Evolutionary conservation across 2,888 invertebrate genomes (phyloP).

Genomic region (Nemotelus pantherinus): DNA sequence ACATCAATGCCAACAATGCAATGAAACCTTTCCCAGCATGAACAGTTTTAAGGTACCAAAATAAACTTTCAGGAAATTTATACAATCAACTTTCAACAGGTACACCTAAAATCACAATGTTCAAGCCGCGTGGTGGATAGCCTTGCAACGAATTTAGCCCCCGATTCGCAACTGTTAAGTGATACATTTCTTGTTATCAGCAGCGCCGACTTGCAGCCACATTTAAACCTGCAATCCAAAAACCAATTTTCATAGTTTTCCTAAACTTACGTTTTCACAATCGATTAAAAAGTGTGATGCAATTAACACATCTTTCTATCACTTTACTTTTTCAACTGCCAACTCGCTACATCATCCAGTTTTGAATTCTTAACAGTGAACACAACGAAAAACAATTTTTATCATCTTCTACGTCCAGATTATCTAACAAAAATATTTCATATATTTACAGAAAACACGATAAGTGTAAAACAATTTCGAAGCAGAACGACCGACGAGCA

Average conservation of each 20-base stretch:
- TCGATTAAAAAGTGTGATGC: too few species aligned
- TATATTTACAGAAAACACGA: conserved; percentile 32
- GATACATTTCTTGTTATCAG: conserved; percentile 7
- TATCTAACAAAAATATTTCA: conserved; percentile 17
- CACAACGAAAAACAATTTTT: not conserved
- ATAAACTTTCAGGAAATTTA: not conserved
- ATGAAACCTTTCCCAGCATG: conserved; percentile 50
- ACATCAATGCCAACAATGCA: conserved; percentile 50
- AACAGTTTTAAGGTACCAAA: conserved; percentile 51
- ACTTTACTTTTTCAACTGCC: too few species aligned
- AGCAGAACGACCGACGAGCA: not conserved
- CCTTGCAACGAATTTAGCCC: not conserved
- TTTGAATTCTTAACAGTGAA: conserved; percentile 7
- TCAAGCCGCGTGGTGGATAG: too few species aligned
- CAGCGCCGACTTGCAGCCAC: not conserved
- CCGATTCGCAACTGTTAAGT: not conserved
- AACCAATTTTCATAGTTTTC: too few species aligned
- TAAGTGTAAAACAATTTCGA: not conserved
- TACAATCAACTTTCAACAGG: conserved; percentile 1
- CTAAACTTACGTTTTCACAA: too few species aligned
- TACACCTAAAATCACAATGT: conserved; percentile 17
- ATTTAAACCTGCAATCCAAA: too few species aligned
- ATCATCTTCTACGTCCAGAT: conserved; percentile 2
- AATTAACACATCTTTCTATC: too few species aligned
- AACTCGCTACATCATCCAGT: not conserved